Evolutionary conservation across 2,797 vertebrate species (phyloP).

Genomic region (Phrynocephalus vlangalii): DNA sequence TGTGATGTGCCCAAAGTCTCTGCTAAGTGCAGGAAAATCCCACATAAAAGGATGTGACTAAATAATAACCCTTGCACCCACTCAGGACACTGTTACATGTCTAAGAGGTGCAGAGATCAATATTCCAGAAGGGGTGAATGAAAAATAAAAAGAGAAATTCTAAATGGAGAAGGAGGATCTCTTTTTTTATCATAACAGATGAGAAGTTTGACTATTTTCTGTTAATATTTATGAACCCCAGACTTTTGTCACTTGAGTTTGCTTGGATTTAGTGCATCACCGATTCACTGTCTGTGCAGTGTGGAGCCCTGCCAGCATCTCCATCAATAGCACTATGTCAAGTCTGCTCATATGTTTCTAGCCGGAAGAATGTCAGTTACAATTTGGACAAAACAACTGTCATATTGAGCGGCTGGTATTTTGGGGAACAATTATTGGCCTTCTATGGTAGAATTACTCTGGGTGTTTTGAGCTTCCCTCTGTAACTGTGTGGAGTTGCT

Average conservation of each 20-base stretch:
- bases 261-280: background rate
- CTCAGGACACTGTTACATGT: background rate
- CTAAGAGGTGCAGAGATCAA: background rate
- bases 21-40: background rate
- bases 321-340: background rate
- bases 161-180: background rate
- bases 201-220: background rate
- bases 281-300: background rate
- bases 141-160: background rate
- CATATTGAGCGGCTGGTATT: background rate
- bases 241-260: background rate
- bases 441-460: background rate
- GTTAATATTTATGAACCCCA: background rate
- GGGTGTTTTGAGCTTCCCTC: background rate
- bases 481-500: background rate
- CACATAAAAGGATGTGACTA: background rate
- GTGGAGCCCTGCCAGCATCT: background rate
- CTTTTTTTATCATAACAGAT: background rate
- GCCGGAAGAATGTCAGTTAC: conserved; percentile 6
- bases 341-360: conserved; percentile 9
- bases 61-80: background rate
- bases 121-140: background rate
- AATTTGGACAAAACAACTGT: background rate
- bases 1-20: no score
- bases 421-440: background rate